These are phyloP conservation scores for Ageneiosus marmoratus DNA, from an alignment of 2,113 vertebrate species.

Conservation along the genomic window DNA sequence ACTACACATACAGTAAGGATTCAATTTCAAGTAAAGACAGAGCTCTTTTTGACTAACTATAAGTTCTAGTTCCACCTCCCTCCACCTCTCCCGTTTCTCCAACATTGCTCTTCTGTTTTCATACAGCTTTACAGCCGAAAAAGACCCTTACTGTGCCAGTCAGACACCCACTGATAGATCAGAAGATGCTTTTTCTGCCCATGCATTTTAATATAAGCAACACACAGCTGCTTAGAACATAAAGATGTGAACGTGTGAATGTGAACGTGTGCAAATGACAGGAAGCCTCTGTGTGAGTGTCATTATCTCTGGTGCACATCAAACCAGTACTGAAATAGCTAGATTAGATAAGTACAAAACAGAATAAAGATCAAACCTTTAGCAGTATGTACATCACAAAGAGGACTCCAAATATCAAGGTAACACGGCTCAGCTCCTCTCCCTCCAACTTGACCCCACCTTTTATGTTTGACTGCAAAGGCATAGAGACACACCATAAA, in stretches of 20 bases:
- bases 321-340: neutral
- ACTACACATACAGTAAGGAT: neutral
- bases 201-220: neutral
- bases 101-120: slow-evolving; percentile 16
- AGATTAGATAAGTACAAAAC: slow-evolving; percentile 1
- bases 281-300: neutral
- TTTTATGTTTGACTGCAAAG: slow-evolving; percentile 21
- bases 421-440: slow-evolving; percentile 33
- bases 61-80: slow-evolving; percentile 5
- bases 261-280: neutral
- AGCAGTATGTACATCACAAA: slow-evolving; percentile 41
- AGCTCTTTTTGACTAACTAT: slow-evolving; percentile 26
- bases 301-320: slow-evolving; percentile 13
- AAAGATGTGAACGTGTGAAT: neutral
- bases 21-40: neutral
- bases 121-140: slow-evolving; percentile 4
- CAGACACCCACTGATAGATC: neutral
- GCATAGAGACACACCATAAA: neutral
- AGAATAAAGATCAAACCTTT: slow-evolving; percentile 35
- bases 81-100: neutral
- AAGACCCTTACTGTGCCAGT: neutral
- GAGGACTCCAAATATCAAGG: slow-evolving; percentile 34
- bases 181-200: neutral
- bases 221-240: neutral
- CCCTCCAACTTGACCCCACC: slow-evolving; percentile 17